Base-by-base conservation (phyloP, 2,113 vertebrate species). In the Sakesphorus luctuosus region DNA sequence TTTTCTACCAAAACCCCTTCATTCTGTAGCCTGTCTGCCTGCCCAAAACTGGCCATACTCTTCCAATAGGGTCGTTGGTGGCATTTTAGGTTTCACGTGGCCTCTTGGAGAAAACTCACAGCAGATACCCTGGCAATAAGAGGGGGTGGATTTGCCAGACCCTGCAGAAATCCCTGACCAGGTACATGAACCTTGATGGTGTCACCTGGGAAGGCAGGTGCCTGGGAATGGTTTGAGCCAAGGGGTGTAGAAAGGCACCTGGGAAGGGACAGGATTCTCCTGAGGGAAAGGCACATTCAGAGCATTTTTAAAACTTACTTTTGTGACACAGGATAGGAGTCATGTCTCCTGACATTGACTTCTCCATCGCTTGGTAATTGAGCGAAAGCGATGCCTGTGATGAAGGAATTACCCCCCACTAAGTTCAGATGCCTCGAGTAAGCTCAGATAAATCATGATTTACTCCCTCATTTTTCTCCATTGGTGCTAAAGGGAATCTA, bases 1-100 rank as follows among this genome's bases (percentile, higher is more conserved):
- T 91, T 94, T 94, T 65, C 84, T 82, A 87, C 83, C 65, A 91
- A 76, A 62, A 80, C 90, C 73, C 87, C 92, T 93, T 94, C 68
- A 50, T 65, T 87, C 79, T 80, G 68, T 53, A 90, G 75, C 90
- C 88, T 93, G 87, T n/a, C 31, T 92, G 76, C 52, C 55, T 50
- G 63, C 1, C 9, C 29, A 23, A 61, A 87, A 91, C 76, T 65
- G 28, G 49, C 63, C 6, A 1, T 24, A 44, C 68, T 83, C 82
- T 38, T 69, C 55, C 58, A 43, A 58, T 3, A 61, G 9, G 13
- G 18, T 18, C 2, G 2, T 5, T 65, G 74, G 10, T 31, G 84
- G 16, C 33, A 43, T 31, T 76, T 76, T 23, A 53, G n/a, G 66
- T 69, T 89, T 72, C 75, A 26, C 1, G 0, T 44, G 52, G 59